phyloP scores from a whole-genome alignment of 64 coral and sea anemone species.

The Astreopora myriophthalma region DNA sequence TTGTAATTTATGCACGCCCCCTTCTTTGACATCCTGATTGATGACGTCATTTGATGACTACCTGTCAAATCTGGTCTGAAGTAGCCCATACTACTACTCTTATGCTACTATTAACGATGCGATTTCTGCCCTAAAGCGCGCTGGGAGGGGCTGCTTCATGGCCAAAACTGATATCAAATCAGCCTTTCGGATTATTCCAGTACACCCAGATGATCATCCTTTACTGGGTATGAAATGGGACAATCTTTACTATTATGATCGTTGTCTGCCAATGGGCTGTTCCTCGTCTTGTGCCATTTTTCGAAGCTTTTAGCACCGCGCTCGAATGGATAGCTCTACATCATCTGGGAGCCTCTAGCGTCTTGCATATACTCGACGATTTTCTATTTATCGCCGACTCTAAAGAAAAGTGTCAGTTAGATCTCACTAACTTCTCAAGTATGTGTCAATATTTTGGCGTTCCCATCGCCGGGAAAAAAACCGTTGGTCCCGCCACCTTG shows the following conservation, averaged over 20 bases:
- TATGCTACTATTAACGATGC: neutral
- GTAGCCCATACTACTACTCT: too few relatives aligned
- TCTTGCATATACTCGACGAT: neutral
- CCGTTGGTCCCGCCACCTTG: neutral
- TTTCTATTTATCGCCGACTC: neutral
- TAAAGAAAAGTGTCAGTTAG: neutral
- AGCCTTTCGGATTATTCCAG: neutral
- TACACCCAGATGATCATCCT: neutral
- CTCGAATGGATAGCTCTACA: neutral
- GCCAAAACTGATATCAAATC: neutral
- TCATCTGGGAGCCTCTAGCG: neutral
- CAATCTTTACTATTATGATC: neutral
- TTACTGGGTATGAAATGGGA: slow-evolving; percentile 13
- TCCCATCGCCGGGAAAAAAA: neutral
- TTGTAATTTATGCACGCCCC: too few relatives aligned
- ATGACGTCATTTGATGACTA: too few relatives aligned
- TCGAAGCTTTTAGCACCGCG: neutral
- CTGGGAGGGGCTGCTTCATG: neutral
- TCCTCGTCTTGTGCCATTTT: neutral
- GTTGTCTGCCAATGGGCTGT: slow-evolving; percentile 9
- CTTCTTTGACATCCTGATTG: too few relatives aligned
- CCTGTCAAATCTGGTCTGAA: too few relatives aligned
- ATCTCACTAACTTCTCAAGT: neutral
- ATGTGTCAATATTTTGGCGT: neutral
- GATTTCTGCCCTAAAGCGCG: neutral